Percentiles rank a stretch among this genome's conserved stretches.
Conservation (phyloP, 2,797 vertebrate genomes). For the Dallia pectoralis region DNA sequence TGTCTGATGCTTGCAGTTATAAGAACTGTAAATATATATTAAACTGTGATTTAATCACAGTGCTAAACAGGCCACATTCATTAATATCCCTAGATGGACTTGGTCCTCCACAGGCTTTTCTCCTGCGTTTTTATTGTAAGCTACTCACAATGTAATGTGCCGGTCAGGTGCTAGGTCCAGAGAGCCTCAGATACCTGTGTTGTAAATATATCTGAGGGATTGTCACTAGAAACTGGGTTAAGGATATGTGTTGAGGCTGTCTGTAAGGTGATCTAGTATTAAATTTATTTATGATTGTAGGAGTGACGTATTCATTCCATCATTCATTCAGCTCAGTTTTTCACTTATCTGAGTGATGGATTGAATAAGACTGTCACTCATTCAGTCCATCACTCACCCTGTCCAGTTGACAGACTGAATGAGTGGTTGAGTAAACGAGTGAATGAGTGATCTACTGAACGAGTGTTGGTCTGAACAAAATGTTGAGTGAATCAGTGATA, state of each 20-base stretch:
- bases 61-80: neutral
- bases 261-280: constrained; percentile 43
- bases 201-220: neutral
- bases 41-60: no score
- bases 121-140: constrained; percentile 7
- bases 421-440: no score
- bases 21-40: no score
- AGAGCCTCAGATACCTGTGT: neutral
- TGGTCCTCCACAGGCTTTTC: neutral
- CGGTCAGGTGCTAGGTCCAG: neutral
- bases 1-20: no score
- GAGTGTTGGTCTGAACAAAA: no score
- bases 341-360: no score
- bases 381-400: no score
- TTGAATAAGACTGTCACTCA: no score
- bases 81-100: neutral
- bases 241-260: constrained; percentile 14
- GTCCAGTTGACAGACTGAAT: no score
- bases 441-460: no score
- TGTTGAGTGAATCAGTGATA: no score
- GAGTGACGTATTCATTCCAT: neutral
- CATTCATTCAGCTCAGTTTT: no score
- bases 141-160: constrained; percentile 35
- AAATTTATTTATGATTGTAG: constrained; percentile 18
- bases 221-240: constrained; percentile 24